A percentile compares a stretch with the other conserved stretches of the same genome.
phyloP scores from a whole-genome alignment of 2,888 invertebrate species.

The Nomada lathburiana region DNA sequence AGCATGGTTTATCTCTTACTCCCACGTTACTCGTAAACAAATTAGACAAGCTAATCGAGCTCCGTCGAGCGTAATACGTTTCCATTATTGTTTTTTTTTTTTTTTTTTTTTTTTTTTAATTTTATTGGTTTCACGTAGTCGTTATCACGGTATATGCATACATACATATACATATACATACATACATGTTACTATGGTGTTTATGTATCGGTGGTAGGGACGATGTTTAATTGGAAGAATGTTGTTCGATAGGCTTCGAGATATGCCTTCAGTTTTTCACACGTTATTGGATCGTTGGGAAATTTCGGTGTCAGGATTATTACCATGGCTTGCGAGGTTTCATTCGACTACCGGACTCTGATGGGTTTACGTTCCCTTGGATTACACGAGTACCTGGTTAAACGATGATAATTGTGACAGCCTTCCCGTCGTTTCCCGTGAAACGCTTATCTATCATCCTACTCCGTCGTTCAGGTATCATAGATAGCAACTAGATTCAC shows the following conservation, averaged over 20 bases:
- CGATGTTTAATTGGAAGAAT: too few relatives aligned
- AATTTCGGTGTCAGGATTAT: too few relatives aligned
- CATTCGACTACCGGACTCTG: too few relatives aligned
- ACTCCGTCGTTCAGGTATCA: constrained; percentile 57
- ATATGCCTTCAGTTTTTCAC: not conserved
- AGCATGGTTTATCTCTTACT: constrained; percentile 41
- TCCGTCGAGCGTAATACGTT: constrained; percentile 14
- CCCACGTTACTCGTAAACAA: constrained; percentile 22
- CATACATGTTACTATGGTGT: not conserved
- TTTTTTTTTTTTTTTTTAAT: not conserved
- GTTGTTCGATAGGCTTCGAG: not conserved
- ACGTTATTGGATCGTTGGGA: too few relatives aligned
- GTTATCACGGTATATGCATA: constrained; percentile 4
- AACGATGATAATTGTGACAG: constrained; percentile 51
- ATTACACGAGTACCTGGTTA: not conserved
- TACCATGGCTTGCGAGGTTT: too few relatives aligned
- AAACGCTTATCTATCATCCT: constrained; percentile 68
- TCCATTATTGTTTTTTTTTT: not conserved
- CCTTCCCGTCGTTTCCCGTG: constrained; percentile 72
- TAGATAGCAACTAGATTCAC: constrained; percentile 64
- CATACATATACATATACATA: constrained; percentile 18
- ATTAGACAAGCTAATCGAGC: constrained; percentile 25
- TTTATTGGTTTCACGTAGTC: constrained; percentile 5
- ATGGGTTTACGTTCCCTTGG: not conserved
- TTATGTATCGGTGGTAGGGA: not conserved